Evolutionary conservation across 1,140 invertebrate species (phyloP), one percentile per base, ranked within the genome.

Genomic region (Ditylenchus dipsaci): DNA sequence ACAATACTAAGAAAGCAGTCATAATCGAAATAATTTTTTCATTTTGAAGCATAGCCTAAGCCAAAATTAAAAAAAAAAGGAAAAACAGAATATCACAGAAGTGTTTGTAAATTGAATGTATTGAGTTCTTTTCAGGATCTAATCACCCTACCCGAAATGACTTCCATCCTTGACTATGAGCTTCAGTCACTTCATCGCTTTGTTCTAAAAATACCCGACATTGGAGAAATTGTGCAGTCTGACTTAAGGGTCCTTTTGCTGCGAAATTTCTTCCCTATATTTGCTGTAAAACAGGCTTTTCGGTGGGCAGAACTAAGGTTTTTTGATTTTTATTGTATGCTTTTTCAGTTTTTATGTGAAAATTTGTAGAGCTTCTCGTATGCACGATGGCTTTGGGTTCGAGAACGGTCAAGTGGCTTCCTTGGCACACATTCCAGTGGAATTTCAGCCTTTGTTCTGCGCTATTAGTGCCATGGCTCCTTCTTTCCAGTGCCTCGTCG

Each of bases 201-300:
- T 47, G 47, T 81, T 5, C 42, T 56, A 17, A 72, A 72, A 38
- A 75, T 82, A 38, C 79, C 79, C 8, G 78, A 78, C 19, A 71
- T 80, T 43, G 33, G 26, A 9, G 80, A 82, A 15, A 30, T 81
- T 17, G 19, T 33, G 7, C 58, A 65, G 11, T 38, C 43, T n/a
- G 79, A 81, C 47, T 53, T 80, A 45, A 59, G 58, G 3, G 29
- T 71, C 26, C 67, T 81, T 19, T 43, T 76, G 19, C 59, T 33
- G 23, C 68, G 78, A n/a, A 81, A 78, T 33, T 82, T 81, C 70
- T 81, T 81, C 58, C 73, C 79, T 29, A 74, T 81, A 33, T 72
- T 81, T 43, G 79, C 79, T 11, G 59, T 81, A 1, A 72, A 78
- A 26, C 71, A 74, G 15, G 69, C 71, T n/a, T 63, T 74, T 33